phyloP scores from a whole-genome alignment of 2,797 vertebrate genomes.

The Orientallactaga sibirica region DNA sequence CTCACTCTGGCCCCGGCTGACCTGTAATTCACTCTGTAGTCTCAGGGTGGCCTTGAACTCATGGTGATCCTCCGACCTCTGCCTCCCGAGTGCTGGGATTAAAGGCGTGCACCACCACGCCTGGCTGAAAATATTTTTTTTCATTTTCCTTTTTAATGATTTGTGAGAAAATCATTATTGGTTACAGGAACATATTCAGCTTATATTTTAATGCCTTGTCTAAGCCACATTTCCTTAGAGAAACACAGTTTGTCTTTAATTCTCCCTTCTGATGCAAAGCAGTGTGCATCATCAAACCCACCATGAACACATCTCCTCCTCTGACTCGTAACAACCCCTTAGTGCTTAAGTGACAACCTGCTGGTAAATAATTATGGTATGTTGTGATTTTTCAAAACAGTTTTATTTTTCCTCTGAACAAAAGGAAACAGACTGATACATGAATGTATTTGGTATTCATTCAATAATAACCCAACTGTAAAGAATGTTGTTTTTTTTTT shows the following conservation, averaged over 20 bases:
- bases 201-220: not conserved
- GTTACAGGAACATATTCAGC: not conserved
- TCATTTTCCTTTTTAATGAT: not conserved
- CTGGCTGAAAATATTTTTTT: not conserved
- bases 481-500: accelerated
- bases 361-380: slow-evolving; percentile 53
- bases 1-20: too few relatives aligned
- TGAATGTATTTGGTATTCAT: not conserved
- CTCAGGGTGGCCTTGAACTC: too few relatives aligned
- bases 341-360: slow-evolving; percentile 45
- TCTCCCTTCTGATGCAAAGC: not conserved
- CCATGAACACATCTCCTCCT: slow-evolving; percentile 28
- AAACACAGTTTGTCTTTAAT: slow-evolving; percentile 30
- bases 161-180: slow-evolving; percentile 12
- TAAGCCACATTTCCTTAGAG: not conserved
- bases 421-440: not conserved
- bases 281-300: slow-evolving; percentile 26
- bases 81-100: too few relatives aligned
- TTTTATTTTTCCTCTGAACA: slow-evolving; percentile 48
- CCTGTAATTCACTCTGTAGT: too few relatives aligned
- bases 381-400: slow-evolving; percentile 65
- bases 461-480: slow-evolving; percentile 20
- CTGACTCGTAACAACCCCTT: not conserved
- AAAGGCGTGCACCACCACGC: too few relatives aligned
- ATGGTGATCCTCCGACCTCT: too few relatives aligned